A percentile compares a stretch with the other conserved stretches of the same genome.
phyloP scores from a whole-genome alignment of 2,113 vertebrate genomes.

The Oryzias woworae region DNA sequence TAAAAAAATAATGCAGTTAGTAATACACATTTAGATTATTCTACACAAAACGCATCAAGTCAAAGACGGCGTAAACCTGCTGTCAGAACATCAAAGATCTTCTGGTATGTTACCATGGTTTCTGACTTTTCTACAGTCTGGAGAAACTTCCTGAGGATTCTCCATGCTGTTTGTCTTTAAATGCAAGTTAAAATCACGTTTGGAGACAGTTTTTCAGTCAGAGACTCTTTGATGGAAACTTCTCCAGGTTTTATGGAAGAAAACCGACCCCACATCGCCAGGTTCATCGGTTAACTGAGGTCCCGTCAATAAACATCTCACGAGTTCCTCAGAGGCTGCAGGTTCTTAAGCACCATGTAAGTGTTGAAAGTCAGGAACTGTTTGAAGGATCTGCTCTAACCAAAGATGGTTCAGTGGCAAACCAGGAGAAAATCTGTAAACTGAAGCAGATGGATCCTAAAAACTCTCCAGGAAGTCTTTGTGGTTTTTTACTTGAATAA shows the following conservation, averaged over 20 bases:
- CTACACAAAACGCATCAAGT: slow-evolving; percentile 53
- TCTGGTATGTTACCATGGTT: slow-evolving; percentile 9
- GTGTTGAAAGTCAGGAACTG: slow-evolving; percentile 18
- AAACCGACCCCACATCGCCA: slow-evolving; percentile 30
- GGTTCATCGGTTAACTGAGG: slow-evolving; percentile 35
- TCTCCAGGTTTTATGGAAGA: background rate
- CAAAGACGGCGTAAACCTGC: slow-evolving; percentile 58
- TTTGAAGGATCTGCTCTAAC: slow-evolving; percentile 5
- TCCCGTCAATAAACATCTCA: slow-evolving; percentile 32
- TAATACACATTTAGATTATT: slow-evolving; percentile 53
- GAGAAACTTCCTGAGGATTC: slow-evolving; percentile 17
- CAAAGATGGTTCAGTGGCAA: slow-evolving; percentile 53
- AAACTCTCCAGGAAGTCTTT: slow-evolving; percentile 76
- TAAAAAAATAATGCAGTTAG: slow-evolving; percentile 68
- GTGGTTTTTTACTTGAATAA: slow-evolving; percentile 80
- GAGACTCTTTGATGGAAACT: too few relatives aligned
- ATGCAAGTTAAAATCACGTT: too few relatives aligned
- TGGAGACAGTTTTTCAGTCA: too few relatives aligned
- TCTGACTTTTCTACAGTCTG: slow-evolving; percentile 17
- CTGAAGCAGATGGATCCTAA: slow-evolving; percentile 61
- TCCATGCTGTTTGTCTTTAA: slow-evolving; percentile 19
- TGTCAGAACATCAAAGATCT: slow-evolving; percentile 40
- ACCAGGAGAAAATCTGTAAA: slow-evolving; percentile 59
- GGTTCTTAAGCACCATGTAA: slow-evolving; percentile 47
- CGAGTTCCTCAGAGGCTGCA: background rate